These are phyloP conservation scores for Parazoanthus swiftii DNA, from an alignment of 92 coral and sea anemone species.

Conservation along the genomic window DNA sequence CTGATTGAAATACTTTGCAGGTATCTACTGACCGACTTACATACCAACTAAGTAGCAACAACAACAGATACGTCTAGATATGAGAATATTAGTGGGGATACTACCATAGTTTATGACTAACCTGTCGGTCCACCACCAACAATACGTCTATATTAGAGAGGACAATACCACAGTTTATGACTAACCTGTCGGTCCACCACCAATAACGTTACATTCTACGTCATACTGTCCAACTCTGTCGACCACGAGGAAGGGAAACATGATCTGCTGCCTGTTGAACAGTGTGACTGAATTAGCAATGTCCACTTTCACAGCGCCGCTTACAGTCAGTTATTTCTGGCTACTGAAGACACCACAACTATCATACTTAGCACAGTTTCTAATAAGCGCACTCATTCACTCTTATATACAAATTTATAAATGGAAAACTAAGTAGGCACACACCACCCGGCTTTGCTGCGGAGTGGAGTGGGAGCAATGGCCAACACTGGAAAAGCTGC, in stretches of 20 bases:
- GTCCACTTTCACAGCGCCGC: neutral
- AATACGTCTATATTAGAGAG: neutral
- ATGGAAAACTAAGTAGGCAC: no score
- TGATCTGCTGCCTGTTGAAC: constrained; percentile 78
- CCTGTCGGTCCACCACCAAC: constrained; percentile 99
- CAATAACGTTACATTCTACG: constrained; percentile 85
- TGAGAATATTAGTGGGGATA: neutral
- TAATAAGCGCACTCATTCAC: no score
- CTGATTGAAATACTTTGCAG: no score
- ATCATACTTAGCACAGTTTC: no score
- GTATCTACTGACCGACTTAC: neutral
- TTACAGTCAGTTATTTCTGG: no score
- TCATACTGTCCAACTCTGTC: constrained; percentile 84
- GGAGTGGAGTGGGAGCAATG: no score
- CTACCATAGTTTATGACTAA: constrained; percentile 13
- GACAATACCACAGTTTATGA: neutral
- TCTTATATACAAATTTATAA: no score
- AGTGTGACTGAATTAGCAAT: neutral
- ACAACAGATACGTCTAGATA: neutral
- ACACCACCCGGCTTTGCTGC: no score
- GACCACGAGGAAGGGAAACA: constrained; percentile 86
- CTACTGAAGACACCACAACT: no score
- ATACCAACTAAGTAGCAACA: neutral
- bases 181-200: constrained; percentile 96
- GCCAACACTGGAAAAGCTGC: no score